These are phyloP conservation scores for Sphinx pinastri DNA, from an alignment of 2,888 invertebrate genomes.

Conservation along the genomic window DNA sequence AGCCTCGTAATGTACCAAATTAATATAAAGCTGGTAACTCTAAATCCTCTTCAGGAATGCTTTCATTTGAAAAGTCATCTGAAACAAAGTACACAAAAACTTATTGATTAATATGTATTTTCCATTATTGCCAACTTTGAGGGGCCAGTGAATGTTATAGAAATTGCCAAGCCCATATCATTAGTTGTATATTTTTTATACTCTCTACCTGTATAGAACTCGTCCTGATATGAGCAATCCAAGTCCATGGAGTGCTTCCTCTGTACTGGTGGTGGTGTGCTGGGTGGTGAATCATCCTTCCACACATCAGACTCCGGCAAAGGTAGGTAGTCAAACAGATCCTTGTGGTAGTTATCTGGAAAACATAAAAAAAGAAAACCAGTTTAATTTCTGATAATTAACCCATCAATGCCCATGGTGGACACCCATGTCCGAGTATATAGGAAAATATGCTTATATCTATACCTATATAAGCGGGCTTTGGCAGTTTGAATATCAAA, in stretches of 20 bases:
- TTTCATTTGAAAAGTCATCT: conserved; percentile 72
- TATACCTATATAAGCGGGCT: too few relatives aligned
- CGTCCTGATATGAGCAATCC: conserved; percentile 67
- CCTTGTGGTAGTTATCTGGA: conserved; percentile 63
- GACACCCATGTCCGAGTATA: too few relatives aligned
- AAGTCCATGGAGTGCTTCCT: conserved; percentile 56
- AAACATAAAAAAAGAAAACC: neutral
- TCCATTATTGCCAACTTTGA: neutral
- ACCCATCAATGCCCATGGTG: too few relatives aligned
- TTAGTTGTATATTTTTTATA: too few relatives aligned
- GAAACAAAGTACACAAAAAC: conserved; percentile 37
- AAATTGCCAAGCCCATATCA: too few relatives aligned
- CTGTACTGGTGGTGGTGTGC: conserved; percentile 58
- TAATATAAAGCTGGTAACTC: conserved; percentile 65
- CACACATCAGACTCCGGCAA: conserved; percentile 49
- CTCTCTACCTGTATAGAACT: conserved; percentile 66
- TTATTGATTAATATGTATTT: neutral
- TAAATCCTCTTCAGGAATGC: conserved; percentile 61
- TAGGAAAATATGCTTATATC: too few relatives aligned
- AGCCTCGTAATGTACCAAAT: neutral
- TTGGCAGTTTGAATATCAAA: too few relatives aligned
- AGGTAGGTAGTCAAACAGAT: conserved; percentile 62
- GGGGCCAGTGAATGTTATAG: neutral
- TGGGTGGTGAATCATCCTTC: conserved; percentile 52
- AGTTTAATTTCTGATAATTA: too few relatives aligned